A percentile compares a stretch with the other conserved stretches of the same genome.
phyloP scores from a whole-genome alignment of 2,888 invertebrate species.

The Dioctria rufipes region DNA sequence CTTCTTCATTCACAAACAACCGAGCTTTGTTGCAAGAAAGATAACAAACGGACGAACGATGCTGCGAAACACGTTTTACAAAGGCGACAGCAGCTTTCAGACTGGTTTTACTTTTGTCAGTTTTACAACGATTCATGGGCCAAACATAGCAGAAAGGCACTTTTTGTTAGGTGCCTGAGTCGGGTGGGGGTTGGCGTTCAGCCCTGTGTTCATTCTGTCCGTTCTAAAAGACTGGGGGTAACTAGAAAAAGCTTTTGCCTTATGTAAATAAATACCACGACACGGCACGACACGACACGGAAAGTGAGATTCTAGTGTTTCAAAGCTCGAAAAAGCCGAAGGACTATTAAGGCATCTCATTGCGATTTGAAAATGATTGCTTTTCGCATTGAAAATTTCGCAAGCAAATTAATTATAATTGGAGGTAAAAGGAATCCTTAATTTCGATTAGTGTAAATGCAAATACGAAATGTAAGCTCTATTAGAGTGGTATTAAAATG shows the following conservation, averaged over 20 bases:
- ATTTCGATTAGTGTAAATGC: no score
- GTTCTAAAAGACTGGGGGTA: constrained; percentile 4
- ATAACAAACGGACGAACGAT: constrained; percentile 9
- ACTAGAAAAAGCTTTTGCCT: constrained; percentile 26
- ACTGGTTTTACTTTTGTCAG: constrained; percentile 60
- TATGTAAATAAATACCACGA: neutral
- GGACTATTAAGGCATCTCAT: constrained; percentile 8
- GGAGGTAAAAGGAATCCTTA: no score
- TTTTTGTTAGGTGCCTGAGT: constrained; percentile 13
- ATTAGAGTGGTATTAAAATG: no score
- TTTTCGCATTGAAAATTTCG: no score
- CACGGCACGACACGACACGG: no score
- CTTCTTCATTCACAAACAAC: constrained; percentile 23
- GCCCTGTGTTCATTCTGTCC: neutral
- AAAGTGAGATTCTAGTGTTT: constrained; percentile 30
- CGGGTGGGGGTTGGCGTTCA: constrained; percentile 34
- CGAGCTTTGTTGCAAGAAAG: constrained; percentile 46
- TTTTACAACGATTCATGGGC: constrained; percentile 35
- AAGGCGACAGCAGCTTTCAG: constrained; percentile 65
- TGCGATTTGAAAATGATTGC: no score
- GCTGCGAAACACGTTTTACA: constrained; percentile 60
- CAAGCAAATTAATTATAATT: no score
- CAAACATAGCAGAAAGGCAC: constrained; percentile 3
- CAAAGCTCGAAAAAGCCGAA: constrained; percentile 9
- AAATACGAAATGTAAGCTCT: no score